These are phyloP conservation scores for Drosophila quadrilineata DNA, from an alignment of 1,140 invertebrate genomes.

Conservation along the genomic window DNA sequence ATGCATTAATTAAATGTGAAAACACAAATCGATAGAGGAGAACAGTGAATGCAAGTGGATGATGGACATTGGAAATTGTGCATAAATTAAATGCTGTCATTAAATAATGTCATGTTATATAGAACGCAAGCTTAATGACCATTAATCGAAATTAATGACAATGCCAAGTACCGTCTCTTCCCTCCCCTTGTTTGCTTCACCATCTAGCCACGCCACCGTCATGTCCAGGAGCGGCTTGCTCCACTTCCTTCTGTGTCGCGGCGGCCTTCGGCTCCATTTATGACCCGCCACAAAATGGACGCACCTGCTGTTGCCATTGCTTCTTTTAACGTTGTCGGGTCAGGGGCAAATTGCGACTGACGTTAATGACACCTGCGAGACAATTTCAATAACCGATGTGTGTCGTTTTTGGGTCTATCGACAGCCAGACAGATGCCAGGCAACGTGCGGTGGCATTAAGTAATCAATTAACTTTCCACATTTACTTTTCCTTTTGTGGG, in stretches of 20 bases:
- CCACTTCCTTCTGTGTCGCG: not conserved
- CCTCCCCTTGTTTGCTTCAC: not conserved
- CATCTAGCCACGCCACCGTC: not conserved
- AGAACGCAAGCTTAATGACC: conserved; percentile 69
- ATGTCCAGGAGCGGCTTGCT: not conserved
- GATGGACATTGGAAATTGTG: conserved; percentile 27
- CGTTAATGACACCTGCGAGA: conserved; percentile 77
- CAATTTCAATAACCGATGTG: conserved; percentile 77
- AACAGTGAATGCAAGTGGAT: conserved; percentile 13
- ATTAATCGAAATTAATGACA: conserved; percentile 77
- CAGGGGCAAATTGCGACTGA: conserved; percentile 43
- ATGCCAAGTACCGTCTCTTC: conserved; percentile 38
- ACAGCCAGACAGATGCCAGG: conserved; percentile 5
- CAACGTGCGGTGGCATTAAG: conserved; percentile 29
- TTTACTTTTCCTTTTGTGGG: conserved; percentile 2
- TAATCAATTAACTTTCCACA: conserved; percentile 45
- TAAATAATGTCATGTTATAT: conserved; percentile 63
- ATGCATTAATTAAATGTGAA: conserved; percentile 59
- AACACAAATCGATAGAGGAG: conserved; percentile 53
- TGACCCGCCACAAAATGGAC: conserved; percentile 54
- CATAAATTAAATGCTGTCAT: conserved; percentile 70
- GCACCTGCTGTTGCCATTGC: conserved; percentile 52
- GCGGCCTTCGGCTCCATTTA: conserved; percentile 36
- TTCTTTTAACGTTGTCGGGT: not conserved
- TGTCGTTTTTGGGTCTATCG: conserved; percentile 50